These are phyloP conservation scores for Crenichthys baileyi DNA, from an alignment of 2,797 vertebrate genomes.

Conservation along the genomic window DNA sequence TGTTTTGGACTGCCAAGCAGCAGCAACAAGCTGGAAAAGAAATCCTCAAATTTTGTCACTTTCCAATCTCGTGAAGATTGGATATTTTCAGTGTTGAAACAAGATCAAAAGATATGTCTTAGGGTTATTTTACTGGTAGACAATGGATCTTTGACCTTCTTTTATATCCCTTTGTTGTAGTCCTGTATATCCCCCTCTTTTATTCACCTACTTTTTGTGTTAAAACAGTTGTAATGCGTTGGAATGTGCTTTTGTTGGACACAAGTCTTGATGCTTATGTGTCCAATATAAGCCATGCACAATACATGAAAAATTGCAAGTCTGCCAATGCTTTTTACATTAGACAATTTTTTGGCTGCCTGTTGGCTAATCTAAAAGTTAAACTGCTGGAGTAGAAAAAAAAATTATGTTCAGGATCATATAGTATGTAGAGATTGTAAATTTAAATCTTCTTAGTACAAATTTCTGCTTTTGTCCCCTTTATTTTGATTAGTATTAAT, in stretches of 20 bases:
- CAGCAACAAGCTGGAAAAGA: slow-evolving; percentile 51
- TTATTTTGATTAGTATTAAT: slow-evolving; percentile 26
- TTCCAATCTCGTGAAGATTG: neutral
- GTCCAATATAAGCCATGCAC: slow-evolving; percentile 67
- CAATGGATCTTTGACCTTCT: slow-evolving; percentile 47
- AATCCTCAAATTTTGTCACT: slow-evolving; percentile 51
- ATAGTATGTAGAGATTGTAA: slow-evolving; percentile 27
- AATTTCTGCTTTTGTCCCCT: slow-evolving; percentile 20
- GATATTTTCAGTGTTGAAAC: slow-evolving; percentile 42
- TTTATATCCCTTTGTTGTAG: slow-evolving; percentile 38
- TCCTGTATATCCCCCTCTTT: slow-evolving; percentile 31
- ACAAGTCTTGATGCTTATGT: slow-evolving; percentile 66
- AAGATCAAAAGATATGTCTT: slow-evolving; percentile 43
- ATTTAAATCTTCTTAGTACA: slow-evolving; percentile 20
- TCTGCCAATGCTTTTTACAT: slow-evolving; percentile 55
- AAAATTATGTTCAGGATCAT: slow-evolving; percentile 10
- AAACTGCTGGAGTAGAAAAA: neutral
- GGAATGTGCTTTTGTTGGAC: slow-evolving; percentile 64
- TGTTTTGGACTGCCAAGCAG: slow-evolving; percentile 54
- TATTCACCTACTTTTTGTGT: slow-evolving; percentile 44
- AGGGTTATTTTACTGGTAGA: slow-evolving; percentile 55
- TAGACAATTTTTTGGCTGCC: slow-evolving; percentile 45
- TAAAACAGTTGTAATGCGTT: slow-evolving; percentile 70
- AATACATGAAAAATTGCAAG: slow-evolving; percentile 76
- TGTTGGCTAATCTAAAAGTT: slow-evolving; percentile 34